Percentiles rank a stretch among this genome's conserved stretches.
These are phyloP conservation scores for Camelus bactrianus DNA, from an alignment of 2,113 vertebrate species.

Conservation along the genomic window DNA sequence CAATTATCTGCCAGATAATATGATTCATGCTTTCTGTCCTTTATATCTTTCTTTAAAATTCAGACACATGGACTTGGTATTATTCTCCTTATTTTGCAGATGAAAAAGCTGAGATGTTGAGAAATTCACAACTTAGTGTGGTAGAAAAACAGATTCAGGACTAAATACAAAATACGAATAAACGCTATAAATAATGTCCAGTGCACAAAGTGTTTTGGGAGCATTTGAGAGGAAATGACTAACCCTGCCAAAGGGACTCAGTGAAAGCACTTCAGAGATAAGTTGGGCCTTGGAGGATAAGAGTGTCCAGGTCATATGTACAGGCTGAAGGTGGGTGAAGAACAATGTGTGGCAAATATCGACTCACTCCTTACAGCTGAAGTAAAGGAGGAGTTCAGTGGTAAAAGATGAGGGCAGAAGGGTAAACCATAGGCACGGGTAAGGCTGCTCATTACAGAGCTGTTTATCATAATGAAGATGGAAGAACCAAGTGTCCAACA, in stretches of 20 bases:
- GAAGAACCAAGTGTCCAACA: neutral
- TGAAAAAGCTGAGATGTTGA: conserved; percentile 1
- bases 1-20: neutral
- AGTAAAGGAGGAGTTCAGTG: neutral
- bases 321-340: neutral
- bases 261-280: neutral
- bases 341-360: neutral
- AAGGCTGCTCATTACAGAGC: neutral
- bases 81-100: conserved; percentile 3
- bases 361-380: neutral
- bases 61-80: neutral
- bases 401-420: neutral
- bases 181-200: neutral
- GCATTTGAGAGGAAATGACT: conserved; percentile 27
- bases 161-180: conserved; percentile 39
- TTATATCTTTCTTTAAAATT: conserved; percentile 5
- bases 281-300: neutral
- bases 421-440: neutral
- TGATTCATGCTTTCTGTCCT: conserved; percentile 21
- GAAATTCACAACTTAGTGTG: conserved; percentile 14
- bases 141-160: neutral
- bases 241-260: neutral
- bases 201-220: neutral
- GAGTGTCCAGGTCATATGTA: neutral
- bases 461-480: neutral